These are phyloP conservation scores for Folsomia manolachei DNA, from an alignment of 2,888 invertebrate genomes.

Conservation along the genomic window DNA sequence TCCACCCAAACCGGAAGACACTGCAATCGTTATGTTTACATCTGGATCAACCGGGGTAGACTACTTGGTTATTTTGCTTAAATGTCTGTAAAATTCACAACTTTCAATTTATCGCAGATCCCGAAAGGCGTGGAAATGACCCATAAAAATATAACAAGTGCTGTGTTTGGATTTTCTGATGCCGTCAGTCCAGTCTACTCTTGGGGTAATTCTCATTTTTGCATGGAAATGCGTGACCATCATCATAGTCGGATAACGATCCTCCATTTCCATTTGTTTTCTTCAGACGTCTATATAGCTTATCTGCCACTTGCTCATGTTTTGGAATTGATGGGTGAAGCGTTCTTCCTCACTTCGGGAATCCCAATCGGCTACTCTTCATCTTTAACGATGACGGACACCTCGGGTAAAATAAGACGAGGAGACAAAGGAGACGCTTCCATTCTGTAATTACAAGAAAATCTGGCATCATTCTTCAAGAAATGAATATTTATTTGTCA, in stretches of 20 bases:
- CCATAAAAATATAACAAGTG: constrained; percentile 76
- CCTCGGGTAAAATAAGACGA: constrained; percentile 90
- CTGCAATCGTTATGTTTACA: constrained; percentile 98
- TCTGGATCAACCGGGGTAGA: constrained; percentile 90
- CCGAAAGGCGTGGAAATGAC: constrained; percentile 86
- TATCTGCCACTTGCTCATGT: constrained; percentile 62
- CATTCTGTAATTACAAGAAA: too few relatives aligned
- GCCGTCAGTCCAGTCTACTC: constrained; percentile 64
- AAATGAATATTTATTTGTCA: too few relatives aligned
- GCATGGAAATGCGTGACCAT: too few relatives aligned
- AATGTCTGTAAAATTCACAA: neutral
- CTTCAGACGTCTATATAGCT: constrained; percentile 54
- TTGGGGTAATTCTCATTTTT: neutral
- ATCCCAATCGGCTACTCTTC: constrained; percentile 94
- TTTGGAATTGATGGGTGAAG: constrained; percentile 59
- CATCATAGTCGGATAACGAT: too few relatives aligned
- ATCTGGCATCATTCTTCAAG: too few relatives aligned
- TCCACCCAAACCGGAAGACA: constrained; percentile 69
- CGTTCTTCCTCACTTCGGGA: constrained; percentile 76
- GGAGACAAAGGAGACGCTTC: constrained; percentile 92
- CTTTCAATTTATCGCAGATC: neutral
- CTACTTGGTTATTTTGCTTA: too few relatives aligned
- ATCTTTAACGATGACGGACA: constrained; percentile 85
- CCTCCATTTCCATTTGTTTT: too few relatives aligned
- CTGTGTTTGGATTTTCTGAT: constrained; percentile 77